phyloP scores from a whole-genome alignment of 2,797 vertebrate species.

The Alca torda region DNA sequence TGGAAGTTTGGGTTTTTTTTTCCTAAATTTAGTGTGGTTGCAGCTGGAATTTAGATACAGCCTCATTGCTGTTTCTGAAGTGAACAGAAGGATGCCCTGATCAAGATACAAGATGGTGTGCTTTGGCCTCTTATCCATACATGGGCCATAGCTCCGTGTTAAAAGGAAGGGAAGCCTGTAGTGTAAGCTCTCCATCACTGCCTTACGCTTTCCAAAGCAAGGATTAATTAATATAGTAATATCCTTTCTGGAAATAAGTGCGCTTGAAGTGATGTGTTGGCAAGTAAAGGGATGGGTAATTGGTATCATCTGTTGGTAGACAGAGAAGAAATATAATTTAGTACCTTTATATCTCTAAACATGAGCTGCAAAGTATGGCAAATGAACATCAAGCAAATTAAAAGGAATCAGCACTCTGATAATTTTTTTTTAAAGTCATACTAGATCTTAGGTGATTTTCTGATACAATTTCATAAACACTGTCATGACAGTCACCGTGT shows the following conservation, averaged over 20 bases:
- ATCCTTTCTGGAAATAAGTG: neutral
- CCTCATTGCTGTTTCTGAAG: neutral
- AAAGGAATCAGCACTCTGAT: constrained; percentile 71
- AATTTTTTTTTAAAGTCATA: neutral
- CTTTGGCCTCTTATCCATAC: neutral
- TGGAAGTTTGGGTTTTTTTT: neutral
- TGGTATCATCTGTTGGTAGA: constrained; percentile 11
- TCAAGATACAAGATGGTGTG: neutral
- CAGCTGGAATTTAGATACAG: neutral
- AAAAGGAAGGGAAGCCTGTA: neutral
- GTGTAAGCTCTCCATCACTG: neutral
- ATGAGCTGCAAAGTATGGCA: constrained; percentile 16
- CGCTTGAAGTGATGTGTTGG: neutral
- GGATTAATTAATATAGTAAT: constrained; percentile 23
- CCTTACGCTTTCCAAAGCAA: neutral
- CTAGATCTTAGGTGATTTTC: constrained; percentile 48
- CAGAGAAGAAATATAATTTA: neutral
- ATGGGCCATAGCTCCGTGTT: neutral
- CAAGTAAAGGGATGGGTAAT: constrained; percentile 18
- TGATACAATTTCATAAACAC: constrained; percentile 51
- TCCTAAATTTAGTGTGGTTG: neutral
- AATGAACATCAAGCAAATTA: constrained; percentile 54
- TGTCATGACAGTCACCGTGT: constrained; percentile 53
- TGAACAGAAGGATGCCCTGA: neutral
- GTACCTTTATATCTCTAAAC: neutral